phyloP scores from a whole-genome alignment of 2,797 vertebrate species.

The Anisognathus igniventris region DNA sequence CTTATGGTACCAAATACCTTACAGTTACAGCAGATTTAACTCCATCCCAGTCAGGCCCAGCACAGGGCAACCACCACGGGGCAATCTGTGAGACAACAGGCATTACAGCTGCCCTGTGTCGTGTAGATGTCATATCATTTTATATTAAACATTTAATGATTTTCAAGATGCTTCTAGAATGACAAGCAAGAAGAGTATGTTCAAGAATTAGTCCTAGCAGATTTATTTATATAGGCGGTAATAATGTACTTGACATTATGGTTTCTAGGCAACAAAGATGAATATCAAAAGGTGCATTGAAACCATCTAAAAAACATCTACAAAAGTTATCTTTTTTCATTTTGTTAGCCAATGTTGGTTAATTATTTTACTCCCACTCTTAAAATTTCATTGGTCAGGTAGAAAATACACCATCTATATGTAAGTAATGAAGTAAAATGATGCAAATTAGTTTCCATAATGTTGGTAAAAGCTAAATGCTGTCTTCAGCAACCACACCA shows the following conservation, averaged over 20 bases:
- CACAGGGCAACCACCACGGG: not conserved
- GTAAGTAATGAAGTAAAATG: not conserved
- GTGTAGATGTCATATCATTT: not conserved
- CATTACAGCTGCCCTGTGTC: not conserved
- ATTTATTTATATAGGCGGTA: not conserved
- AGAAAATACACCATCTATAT: not conserved
- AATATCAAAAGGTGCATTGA: not conserved
- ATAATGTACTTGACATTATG: not conserved
- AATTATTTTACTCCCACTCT: not conserved
- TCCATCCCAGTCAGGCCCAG: not conserved
- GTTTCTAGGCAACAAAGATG: not conserved
- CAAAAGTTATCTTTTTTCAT: not conserved
- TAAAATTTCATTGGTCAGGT: not conserved
- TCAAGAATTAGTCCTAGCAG: not conserved
- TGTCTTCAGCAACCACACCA: not conserved
- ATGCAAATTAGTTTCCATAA: not conserved
- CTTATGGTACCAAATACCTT: not conserved
- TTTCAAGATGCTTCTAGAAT: not conserved
- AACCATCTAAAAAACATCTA: not conserved
- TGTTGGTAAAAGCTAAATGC: not conserved
- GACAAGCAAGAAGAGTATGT: not conserved
- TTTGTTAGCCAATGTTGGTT: not conserved
- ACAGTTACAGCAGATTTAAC: not conserved
- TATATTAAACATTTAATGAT: not conserved
- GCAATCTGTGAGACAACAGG: not conserved